Conservation (phyloP, 2,113 vertebrate genomes). For the Crotalus horridus region DNA sequence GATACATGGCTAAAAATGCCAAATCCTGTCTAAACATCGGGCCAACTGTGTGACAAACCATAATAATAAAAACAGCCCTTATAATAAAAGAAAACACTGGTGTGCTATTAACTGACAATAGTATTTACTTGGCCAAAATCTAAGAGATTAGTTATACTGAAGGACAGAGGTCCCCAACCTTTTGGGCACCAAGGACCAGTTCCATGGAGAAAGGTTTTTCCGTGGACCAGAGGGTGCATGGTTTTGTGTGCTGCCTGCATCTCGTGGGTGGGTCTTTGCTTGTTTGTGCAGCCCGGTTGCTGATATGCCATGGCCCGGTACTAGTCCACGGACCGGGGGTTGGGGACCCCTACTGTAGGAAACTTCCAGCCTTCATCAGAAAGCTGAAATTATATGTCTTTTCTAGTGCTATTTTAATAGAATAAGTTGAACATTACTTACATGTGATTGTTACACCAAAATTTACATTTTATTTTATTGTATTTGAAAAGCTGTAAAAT, state of each 20-base stretch:
- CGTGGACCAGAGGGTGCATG: too few species aligned
- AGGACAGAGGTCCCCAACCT: too few species aligned
- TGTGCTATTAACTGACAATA: neutral
- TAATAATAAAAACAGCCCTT: neutral
- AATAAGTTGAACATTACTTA: neutral
- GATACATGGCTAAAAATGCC: neutral
- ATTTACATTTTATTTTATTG: neutral
- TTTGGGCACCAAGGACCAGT: too few species aligned
- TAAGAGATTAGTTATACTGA: neutral
- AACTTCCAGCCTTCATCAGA: neutral
- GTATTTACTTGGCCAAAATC: neutral
- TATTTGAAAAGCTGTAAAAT: neutral
- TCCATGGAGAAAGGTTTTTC: too few species aligned
- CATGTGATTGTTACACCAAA: neutral
- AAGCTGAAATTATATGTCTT: neutral
- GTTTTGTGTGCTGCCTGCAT: too few species aligned
- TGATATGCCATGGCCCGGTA: too few species aligned
- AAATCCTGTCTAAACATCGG: neutral
- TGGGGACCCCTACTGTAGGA: neutral
- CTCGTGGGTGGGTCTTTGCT: too few species aligned
- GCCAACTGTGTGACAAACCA: neutral
- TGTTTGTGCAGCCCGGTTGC: too few species aligned
- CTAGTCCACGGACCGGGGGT: too few species aligned
- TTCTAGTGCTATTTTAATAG: neutral
- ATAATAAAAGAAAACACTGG: neutral